Conservation (phyloP, 2,113 vertebrate genomes). For the Sebastes fasciatus region DNA sequence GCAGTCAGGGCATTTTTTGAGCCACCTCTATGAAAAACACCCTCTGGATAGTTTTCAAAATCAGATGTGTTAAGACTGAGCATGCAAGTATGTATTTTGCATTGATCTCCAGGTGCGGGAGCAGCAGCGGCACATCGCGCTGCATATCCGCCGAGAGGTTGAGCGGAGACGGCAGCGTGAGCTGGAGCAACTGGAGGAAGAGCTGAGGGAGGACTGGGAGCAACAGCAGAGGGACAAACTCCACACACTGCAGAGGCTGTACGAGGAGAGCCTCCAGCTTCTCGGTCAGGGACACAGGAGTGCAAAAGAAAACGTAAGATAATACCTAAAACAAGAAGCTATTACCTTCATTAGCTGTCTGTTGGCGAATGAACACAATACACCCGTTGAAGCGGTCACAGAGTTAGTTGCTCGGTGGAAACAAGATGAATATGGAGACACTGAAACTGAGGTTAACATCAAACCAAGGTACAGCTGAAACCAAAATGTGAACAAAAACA, state of each 20-base stretch:
- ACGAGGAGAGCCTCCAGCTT: slow-evolving; percentile 86
- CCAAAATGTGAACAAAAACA: background rate
- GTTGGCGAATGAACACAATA: background rate
- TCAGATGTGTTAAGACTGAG: background rate
- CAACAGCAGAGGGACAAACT: slow-evolving; percentile 86
- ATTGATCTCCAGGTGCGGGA: slow-evolving; percentile 88
- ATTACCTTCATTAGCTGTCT: background rate
- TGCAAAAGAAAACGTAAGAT: slow-evolving; percentile 92
- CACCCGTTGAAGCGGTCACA: background rate
- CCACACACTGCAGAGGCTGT: slow-evolving; percentile 84
- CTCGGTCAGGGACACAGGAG: slow-evolving; percentile 90
- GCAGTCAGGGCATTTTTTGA: background rate
- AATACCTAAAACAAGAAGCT: slow-evolving; percentile 36
- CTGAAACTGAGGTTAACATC: background rate
- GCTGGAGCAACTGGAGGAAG: slow-evolving; percentile 84
- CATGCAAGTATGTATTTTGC: background rate
- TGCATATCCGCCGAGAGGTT: slow-evolving; percentile 88
- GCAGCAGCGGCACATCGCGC: slow-evolving; percentile 91
- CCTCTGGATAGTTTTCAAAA: background rate
- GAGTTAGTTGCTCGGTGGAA: background rate
- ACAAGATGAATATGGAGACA: background rate
- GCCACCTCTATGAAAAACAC: background rate
- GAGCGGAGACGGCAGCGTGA: slow-evolving; percentile 87
- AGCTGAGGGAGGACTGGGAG: slow-evolving; percentile 89
- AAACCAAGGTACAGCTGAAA: background rate